Conservation (phyloP, 2,888 invertebrate genomes). For the Pachliopta kotzebuea region DNA sequence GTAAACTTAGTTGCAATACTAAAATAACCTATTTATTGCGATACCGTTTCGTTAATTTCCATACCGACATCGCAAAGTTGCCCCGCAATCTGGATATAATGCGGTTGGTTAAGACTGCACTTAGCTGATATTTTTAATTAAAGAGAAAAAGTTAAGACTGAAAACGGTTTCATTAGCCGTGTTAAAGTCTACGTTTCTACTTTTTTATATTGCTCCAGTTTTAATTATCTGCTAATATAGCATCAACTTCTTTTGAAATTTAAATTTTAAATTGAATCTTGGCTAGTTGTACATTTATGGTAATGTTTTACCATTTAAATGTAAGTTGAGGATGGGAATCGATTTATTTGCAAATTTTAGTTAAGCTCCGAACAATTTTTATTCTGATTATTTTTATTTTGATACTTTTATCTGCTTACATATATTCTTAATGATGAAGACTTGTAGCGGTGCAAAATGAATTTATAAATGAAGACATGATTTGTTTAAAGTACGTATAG, state of each 20-base stretch:
- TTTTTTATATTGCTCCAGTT: conserved; percentile 42
- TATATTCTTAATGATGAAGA: no score
- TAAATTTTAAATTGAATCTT: conserved; percentile 40
- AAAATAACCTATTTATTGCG: conserved; percentile 37
- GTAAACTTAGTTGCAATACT: conserved; percentile 24
- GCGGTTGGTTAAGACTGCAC: conserved; percentile 28
- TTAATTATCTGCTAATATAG: conserved; percentile 46
- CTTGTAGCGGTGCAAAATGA: no score
- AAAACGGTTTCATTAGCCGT: conserved; percentile 42
- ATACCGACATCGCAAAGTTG: conserved; percentile 37
- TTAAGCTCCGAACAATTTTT: no score
- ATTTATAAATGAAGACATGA: no score
- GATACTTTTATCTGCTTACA: no score
- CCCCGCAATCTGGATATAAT: conserved; percentile 32
- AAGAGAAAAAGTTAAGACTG: conserved; percentile 39
- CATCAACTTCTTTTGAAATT: conserved; percentile 44
- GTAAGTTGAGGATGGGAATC: no score
- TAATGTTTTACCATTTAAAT: background rate
- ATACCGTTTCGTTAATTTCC: conserved; percentile 37
- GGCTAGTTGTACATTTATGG: conserved; percentile 3
- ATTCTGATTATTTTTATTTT: no score
- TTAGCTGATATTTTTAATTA: conserved; percentile 47
- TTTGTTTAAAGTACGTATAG: no score
- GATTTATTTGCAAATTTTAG: no score
- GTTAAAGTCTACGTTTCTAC: conserved; percentile 42